Evolutionary conservation across 2,113 vertebrate genomes (phyloP).

Genomic region (Argyrosomus japonicus): DNA sequence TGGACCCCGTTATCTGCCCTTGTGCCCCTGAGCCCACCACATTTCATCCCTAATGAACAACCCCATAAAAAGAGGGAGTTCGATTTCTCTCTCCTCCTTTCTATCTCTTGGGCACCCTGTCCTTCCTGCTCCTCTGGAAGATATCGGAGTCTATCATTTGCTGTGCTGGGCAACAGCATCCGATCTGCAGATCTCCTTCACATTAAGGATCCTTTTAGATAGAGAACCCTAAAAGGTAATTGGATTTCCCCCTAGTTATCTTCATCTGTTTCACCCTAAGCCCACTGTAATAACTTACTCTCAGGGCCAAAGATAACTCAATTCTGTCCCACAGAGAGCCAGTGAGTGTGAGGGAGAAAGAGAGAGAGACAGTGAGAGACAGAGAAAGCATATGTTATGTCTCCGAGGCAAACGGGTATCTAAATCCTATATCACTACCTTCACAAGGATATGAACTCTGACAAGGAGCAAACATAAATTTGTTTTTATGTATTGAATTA

Average conservation of each 20-base stretch:
- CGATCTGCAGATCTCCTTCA: conserved; percentile 95
- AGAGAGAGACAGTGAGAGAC: conserved; percentile 22
- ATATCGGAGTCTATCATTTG: conserved; percentile 79
- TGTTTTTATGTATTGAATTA: conserved; percentile 95
- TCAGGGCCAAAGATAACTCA: conserved; percentile 97
- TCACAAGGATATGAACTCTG: conserved; percentile 92
- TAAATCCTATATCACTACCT: conserved; percentile 94
- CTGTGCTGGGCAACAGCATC: conserved; percentile 65
- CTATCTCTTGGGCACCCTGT: conserved; percentile 60
- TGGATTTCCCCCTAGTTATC: conserved; percentile 99
- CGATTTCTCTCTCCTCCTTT: conserved; percentile 78
- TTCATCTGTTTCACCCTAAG: conserved; percentile 96
- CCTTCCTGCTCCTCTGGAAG: conserved; percentile 54
- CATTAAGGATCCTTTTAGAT: conserved; percentile 99
- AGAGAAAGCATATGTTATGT: conserved; percentile 93
- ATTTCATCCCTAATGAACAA: conserved; percentile 89
- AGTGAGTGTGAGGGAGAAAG: conserved; percentile 41
- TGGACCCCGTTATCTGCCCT: conserved; percentile 84
- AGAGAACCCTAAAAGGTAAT: conserved; percentile 99
- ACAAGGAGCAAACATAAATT: conserved; percentile 95
- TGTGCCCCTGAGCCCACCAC: conserved; percentile 82
- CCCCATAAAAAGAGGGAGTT: conserved; percentile 85
- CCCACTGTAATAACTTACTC: conserved; percentile 99
- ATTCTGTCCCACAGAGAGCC: conserved; percentile 85
- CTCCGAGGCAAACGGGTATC: conserved; percentile 91